phyloP scores from a whole-genome alignment of 2,113 vertebrate species.

The Edolisoma coerulescens region DNA sequence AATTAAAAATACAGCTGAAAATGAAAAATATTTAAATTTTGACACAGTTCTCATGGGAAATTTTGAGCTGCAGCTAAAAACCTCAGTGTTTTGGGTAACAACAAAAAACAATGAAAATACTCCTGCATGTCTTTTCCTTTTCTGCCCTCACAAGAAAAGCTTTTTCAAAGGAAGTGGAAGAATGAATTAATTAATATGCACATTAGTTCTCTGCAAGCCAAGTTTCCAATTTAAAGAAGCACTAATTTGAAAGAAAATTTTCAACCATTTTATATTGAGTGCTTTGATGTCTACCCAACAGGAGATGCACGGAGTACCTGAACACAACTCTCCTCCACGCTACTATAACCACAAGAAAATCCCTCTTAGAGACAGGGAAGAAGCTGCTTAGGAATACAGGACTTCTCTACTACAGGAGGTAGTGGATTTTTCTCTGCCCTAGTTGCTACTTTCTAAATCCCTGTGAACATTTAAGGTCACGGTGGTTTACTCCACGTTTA shows the following conservation, averaged over 20 bases:
- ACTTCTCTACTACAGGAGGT: background rate
- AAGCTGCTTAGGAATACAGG: background rate
- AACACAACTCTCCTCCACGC: background rate
- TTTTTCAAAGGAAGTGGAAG: background rate
- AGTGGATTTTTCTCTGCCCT: constrained; percentile 21
- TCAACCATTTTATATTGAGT: background rate
- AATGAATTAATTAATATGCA: constrained; percentile 31
- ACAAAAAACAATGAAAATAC: constrained; percentile 2
- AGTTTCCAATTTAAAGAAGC: background rate
- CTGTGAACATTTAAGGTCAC: background rate
- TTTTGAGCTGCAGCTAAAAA: background rate
- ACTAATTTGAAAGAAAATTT: background rate
- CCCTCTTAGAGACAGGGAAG: background rate
- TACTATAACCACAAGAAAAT: background rate
- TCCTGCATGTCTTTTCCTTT: background rate
- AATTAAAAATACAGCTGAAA: constrained; percentile 51
- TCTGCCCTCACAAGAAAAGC: background rate
- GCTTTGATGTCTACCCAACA: background rate
- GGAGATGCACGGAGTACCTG: background rate
- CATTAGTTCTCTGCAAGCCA: background rate
- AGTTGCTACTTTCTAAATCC: background rate
- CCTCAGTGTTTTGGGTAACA: background rate
- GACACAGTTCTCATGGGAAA: constrained; percentile 25
- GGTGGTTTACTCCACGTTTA: background rate
- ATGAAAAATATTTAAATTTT: constrained; percentile 62